A percentile compares a stretch with the other conserved stretches of the same genome.
Conservation (phyloP, 1,140 invertebrate species). For the Drosophila elegans region DNA sequence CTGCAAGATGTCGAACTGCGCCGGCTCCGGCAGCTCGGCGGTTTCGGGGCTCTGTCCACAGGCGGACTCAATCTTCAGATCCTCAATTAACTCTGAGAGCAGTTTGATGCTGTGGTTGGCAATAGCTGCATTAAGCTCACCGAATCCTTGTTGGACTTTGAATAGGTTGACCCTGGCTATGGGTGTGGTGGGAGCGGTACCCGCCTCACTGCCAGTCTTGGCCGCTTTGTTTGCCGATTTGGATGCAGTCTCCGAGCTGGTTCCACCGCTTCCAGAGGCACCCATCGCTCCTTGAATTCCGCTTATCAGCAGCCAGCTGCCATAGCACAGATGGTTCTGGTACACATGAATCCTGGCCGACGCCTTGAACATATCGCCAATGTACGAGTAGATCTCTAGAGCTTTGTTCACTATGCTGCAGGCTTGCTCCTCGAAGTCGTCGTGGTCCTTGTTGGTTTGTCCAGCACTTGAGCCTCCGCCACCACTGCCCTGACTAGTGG, state of each 20-base stretch:
- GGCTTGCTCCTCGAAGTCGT: conserved; percentile 79
- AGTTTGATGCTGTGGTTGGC: conserved; percentile 90
- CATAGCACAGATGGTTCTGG: conserved; percentile 95
- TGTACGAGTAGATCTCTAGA: conserved; percentile 92
- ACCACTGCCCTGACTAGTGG: conserved; percentile 49
- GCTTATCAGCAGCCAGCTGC: conserved; percentile 93
- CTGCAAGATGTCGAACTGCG: conserved; percentile 82
- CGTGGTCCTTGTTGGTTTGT: conserved; percentile 60
- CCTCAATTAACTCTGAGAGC: conserved; percentile 88
- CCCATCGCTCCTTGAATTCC: conserved; percentile 90
- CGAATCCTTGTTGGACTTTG: conserved; percentile 91
- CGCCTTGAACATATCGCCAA: conserved; percentile 92
- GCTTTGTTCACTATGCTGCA: conserved; percentile 87
- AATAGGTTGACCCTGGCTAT: conserved; percentile 81
- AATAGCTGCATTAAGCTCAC: conserved; percentile 92
- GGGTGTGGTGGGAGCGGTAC: conserved; percentile 64
- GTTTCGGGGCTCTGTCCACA: conserved; percentile 85
- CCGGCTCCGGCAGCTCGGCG: conserved; percentile 84
- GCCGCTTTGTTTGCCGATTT: conserved; percentile 28
- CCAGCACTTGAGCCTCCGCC: conserved; percentile 25
- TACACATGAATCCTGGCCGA: conserved; percentile 94
- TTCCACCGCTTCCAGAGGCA: conserved; percentile 73
- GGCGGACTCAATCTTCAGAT: conserved; percentile 89
- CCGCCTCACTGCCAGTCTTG: conserved; percentile 23
- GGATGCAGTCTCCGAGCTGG: conserved; percentile 14